Conservation (phyloP, 2,888 invertebrate species). For the Notodonta ziczac region DNA sequence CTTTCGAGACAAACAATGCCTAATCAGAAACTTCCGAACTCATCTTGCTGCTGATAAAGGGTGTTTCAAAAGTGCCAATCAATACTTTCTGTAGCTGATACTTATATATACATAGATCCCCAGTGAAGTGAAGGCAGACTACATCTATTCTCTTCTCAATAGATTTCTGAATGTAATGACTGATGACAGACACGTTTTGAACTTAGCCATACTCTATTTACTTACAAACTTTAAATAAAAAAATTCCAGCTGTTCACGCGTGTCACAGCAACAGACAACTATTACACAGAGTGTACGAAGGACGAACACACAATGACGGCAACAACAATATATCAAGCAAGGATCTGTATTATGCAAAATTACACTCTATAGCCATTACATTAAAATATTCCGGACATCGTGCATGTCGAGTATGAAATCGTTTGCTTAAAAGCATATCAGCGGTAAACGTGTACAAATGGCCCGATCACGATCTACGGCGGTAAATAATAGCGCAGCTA, state of each 20-base stretch:
- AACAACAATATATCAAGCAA: neutral
- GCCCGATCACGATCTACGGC: conserved; percentile 53
- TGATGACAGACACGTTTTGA: neutral
- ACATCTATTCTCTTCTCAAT: too few species aligned
- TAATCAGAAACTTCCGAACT: too few species aligned
- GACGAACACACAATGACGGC: neutral
- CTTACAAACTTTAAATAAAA: too few species aligned
- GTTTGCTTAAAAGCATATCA: conserved; percentile 43
- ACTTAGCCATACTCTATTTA: too few species aligned
- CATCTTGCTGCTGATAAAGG: too few species aligned
- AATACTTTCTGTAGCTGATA: too few species aligned
- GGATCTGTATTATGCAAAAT: conserved; percentile 2
- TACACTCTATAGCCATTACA: neutral
- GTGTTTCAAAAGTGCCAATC: too few species aligned
- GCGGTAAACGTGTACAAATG: conserved; percentile 49
- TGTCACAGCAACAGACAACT: too few species aligned
- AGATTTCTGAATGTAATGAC: neutral
- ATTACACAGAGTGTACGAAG: neutral
- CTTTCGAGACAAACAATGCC: too few species aligned
- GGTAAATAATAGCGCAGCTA: conserved; percentile 42
- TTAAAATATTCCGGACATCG: conserved; percentile 37
- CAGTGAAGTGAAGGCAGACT: too few species aligned
- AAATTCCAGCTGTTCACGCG: too few species aligned
- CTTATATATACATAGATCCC: too few species aligned
- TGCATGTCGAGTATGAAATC: conserved; percentile 36